Conservation (phyloP, 92 coral and sea anemone species). For the Siderastrea radians region DNA sequence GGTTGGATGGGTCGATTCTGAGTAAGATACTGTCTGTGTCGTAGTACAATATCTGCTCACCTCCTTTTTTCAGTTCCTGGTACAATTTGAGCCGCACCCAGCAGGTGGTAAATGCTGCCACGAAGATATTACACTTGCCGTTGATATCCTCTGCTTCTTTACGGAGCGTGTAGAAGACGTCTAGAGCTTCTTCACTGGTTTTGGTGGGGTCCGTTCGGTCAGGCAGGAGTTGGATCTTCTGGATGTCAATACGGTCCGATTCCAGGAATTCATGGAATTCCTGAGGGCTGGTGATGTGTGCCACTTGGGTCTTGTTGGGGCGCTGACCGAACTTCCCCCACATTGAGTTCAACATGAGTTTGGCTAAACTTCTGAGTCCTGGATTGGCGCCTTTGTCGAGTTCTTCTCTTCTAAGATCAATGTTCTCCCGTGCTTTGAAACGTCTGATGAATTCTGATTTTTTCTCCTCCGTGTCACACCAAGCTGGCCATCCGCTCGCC, state of each 20-base stretch:
- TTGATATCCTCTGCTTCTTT: neutral
- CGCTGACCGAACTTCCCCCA: conserved; percentile 21
- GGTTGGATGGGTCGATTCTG: no score
- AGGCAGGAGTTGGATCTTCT: neutral
- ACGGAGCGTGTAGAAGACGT: no score
- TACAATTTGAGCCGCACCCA: neutral
- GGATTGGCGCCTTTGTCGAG: neutral
- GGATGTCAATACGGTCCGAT: neutral
- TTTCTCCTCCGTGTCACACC: neutral
- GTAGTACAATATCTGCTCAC: neutral
- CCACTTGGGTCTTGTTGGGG: neutral
- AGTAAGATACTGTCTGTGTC: conserved; percentile 2
- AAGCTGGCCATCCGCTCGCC: neutral
- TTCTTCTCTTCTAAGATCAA: neutral
- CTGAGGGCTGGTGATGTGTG: neutral
- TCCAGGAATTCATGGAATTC: neutral
- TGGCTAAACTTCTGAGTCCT: neutral
- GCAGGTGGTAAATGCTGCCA: conserved; percentile 14
- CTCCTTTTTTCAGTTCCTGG: neutral
- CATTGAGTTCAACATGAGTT: conserved; percentile 17
- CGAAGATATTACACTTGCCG: neutral
- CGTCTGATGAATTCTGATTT: neutral
- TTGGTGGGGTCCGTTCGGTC: neutral
- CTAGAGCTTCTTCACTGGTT: no score
- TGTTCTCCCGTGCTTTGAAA: neutral